These are phyloP conservation scores for Ephestia elutella DNA, from an alignment of 1,140 invertebrate species.

Conservation along the genomic window DNA sequence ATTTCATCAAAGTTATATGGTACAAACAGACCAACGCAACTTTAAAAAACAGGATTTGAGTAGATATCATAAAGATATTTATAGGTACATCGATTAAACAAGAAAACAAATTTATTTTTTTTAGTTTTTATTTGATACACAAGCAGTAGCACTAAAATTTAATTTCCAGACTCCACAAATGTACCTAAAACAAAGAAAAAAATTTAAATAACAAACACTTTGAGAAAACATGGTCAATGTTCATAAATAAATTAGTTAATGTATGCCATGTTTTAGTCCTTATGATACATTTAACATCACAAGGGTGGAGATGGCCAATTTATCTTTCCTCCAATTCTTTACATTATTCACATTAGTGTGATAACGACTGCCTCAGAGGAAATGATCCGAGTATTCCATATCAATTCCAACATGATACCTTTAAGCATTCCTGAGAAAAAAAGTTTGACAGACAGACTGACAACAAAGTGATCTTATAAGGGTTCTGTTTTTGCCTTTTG, in stretches of 20 bases:
- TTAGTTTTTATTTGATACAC: slow-evolving; percentile 46
- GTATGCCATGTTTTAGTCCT: slow-evolving; percentile 46
- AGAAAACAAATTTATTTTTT: slow-evolving; percentile 26
- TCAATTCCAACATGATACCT: too few relatives aligned
- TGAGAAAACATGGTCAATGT: not conserved
- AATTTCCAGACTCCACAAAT: slow-evolving; percentile 20
- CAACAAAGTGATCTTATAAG: too few relatives aligned
- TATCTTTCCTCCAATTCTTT: slow-evolving; percentile 62
- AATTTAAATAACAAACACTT: not conserved
- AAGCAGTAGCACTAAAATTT: slow-evolving; percentile 23
- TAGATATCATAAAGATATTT: too few relatives aligned
- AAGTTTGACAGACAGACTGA: too few relatives aligned
- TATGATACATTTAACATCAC: slow-evolving; percentile 23
- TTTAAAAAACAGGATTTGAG: too few relatives aligned
- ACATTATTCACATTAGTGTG: slow-evolving; percentile 43
- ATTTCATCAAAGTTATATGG: too few relatives aligned
- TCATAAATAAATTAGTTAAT: slow-evolving; percentile 6
- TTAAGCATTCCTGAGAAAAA: too few relatives aligned
- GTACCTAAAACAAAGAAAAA: slow-evolving; percentile 37
- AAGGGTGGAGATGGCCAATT: slow-evolving; percentile 49
- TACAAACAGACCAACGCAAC: too few relatives aligned
- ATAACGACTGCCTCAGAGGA: slow-evolving; percentile 60
- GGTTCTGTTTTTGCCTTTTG: too few relatives aligned
- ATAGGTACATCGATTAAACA: not conserved
- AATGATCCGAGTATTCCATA: too few relatives aligned